A percentile compares a stretch with the other conserved stretches of the same genome.
These are phyloP conservation scores for Phymatocera aterrima DNA, from an alignment of 2,888 invertebrate species.

Conservation along the genomic window DNA sequence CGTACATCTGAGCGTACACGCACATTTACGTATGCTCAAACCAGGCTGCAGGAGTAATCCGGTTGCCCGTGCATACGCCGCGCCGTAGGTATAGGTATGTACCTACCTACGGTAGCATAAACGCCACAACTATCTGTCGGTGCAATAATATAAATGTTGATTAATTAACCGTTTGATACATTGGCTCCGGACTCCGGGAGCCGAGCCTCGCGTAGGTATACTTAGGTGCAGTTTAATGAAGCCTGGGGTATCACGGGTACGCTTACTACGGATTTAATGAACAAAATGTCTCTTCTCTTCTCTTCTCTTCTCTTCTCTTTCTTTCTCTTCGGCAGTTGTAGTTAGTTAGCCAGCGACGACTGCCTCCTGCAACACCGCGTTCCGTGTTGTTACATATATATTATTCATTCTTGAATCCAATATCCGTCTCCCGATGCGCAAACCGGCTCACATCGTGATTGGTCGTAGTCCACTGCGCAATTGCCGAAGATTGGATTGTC, in stretches of 20 bases:
- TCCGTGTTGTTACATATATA: neutral
- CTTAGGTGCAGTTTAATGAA: conserved; percentile 35
- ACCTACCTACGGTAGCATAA: conserved; percentile 53
- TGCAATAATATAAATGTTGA: conserved; percentile 70
- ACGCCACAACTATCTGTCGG: conserved; percentile 57
- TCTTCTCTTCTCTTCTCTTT: no score
- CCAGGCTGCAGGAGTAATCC: conserved; percentile 41
- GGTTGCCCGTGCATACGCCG: no score
- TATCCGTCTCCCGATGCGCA: neutral
- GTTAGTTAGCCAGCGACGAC: no score
- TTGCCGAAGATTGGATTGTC: neutral
- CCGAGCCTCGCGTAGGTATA: no score
- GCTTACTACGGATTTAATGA: conserved; percentile 31
- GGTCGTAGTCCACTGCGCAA: neutral
- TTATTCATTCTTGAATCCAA: neutral
- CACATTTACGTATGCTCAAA: no score
- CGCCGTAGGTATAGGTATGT: no score
- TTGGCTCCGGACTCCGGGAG: conserved; percentile 53
- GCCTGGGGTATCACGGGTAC: neutral
- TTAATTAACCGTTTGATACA: conserved; percentile 68
- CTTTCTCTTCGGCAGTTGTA: no score
- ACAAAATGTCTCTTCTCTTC: conserved; percentile 31
- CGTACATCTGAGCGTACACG: no score
- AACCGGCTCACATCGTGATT: neutral
- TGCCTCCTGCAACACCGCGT: neutral